Percentiles rank a stretch among this genome's conserved stretches.
Conservation (phyloP, 2,113 vertebrate genomes). For the Erinaceus europaeus region DNA sequence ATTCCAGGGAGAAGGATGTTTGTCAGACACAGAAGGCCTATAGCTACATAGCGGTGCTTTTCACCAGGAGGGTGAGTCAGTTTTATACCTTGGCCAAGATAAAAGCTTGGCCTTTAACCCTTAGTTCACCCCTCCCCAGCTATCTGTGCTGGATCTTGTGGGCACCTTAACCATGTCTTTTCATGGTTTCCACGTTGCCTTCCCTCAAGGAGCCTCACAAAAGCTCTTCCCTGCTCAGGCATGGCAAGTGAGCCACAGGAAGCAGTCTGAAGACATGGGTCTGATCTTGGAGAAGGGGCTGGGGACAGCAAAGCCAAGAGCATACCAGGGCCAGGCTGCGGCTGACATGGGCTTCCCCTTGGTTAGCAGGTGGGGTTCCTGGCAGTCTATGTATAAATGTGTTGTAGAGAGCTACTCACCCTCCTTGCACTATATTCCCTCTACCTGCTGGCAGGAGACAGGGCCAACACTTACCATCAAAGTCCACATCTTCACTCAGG, state of each 20-base stretch:
- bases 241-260: too few relatives aligned
- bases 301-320: background rate
- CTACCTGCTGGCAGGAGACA: fast-evolving
- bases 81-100: background rate
- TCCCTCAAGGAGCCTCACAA: background rate
- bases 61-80: background rate
- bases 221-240: background rate
- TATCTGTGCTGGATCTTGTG: background rate
- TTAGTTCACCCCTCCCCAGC: fast-evolving
- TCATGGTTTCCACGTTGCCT: background rate
- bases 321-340: background rate
- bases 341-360: background rate
- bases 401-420: too few relatives aligned
- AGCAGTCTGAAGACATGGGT: background rate
- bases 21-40: background rate
- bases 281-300: fast-evolving
- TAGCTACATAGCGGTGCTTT: too few relatives aligned
- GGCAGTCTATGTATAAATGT: background rate
- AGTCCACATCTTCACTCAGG: constrained; percentile 92
- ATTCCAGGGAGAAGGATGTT: too few relatives aligned
- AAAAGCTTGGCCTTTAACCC: too few relatives aligned
- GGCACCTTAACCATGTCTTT: background rate
- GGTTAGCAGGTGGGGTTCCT: background rate
- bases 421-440: background rate
- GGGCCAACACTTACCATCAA: constrained; percentile 85